Evolutionary conservation across 2,113 vertebrate species (phyloP).

Genomic region (Grammomys dolichurus): DNA sequence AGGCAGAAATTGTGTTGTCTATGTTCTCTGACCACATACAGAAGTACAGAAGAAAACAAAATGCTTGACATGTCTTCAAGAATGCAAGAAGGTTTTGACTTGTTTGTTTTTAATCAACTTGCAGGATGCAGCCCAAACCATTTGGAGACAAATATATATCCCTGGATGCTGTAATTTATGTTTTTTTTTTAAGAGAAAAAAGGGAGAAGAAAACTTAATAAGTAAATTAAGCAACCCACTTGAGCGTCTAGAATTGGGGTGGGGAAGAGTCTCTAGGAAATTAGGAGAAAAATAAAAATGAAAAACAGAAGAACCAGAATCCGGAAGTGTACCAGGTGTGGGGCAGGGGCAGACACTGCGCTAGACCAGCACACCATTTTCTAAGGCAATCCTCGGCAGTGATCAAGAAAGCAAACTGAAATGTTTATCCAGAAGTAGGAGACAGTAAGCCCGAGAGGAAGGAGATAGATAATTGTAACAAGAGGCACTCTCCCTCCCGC

Average conservation of each 20-base stretch:
- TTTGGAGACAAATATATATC: background rate
- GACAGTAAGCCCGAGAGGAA: background rate
- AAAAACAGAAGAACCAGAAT: conserved; percentile 4
- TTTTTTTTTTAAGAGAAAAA: background rate
- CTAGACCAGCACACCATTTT: background rate
- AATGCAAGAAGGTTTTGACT: background rate
- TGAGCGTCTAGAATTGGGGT: background rate
- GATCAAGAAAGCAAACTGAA: background rate
- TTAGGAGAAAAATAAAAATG: background rate
- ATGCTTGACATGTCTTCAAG: background rate
- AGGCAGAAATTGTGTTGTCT: background rate
- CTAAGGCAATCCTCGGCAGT: background rate
- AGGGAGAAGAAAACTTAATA: background rate
- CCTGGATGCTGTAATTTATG: background rate
- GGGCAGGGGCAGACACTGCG: too few species aligned
- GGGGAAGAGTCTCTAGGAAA: background rate
- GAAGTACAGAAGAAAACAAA: conserved; percentile 32
- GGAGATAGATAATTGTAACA: background rate
- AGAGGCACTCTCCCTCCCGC: background rate
- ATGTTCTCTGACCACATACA: conserved; percentile 4
- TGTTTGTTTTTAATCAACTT: background rate
- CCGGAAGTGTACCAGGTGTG: background rate
- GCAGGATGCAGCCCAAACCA: background rate
- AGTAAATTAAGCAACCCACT: background rate
- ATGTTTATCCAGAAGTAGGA: background rate